Conservation (phyloP, 2,888 invertebrate genomes). For the Seladonia tumulorum region DNA sequence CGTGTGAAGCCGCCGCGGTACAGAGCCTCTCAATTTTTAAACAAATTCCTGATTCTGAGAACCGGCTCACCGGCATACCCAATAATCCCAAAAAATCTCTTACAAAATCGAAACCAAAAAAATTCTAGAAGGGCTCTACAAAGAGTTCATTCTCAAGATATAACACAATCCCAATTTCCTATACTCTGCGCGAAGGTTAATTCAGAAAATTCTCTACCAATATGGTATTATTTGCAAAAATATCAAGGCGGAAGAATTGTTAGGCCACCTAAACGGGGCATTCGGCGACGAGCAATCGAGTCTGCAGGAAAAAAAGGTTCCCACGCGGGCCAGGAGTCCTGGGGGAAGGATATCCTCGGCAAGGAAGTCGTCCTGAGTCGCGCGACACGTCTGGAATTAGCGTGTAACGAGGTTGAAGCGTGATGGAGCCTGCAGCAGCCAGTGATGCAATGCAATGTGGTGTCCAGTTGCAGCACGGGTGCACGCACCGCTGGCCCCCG, state of each 20-base stretch:
- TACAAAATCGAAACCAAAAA: neutral
- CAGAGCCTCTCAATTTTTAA: constrained; percentile 46
- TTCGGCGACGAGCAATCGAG: neutral
- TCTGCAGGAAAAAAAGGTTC: neutral
- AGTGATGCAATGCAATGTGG: constrained; percentile 76
- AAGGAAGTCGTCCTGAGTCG: neutral
- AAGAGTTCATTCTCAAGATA: neutral
- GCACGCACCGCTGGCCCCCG: constrained; percentile 58
- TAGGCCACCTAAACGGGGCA: neutral
- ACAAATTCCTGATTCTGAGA: constrained; percentile 37
- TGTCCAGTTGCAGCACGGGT: constrained; percentile 80
- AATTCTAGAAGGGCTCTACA: neutral
- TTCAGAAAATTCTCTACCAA: neutral
- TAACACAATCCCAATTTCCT: neutral
- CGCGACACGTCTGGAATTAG: constrained; percentile 20
- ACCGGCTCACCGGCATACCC: neutral
- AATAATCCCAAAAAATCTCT: neutral
- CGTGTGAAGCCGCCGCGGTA: constrained; percentile 56
- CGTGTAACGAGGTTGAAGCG: constrained; percentile 35
- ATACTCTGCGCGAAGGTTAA: neutral
- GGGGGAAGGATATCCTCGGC: neutral
- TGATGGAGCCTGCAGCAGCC: neutral
- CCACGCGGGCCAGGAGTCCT: neutral
- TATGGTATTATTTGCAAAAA: neutral
- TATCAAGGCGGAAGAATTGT: neutral